A percentile compares a stretch with the other conserved stretches of the same genome.
phyloP scores from a whole-genome alignment of 2,888 invertebrate species.

The Mimas tiliae region DNA sequence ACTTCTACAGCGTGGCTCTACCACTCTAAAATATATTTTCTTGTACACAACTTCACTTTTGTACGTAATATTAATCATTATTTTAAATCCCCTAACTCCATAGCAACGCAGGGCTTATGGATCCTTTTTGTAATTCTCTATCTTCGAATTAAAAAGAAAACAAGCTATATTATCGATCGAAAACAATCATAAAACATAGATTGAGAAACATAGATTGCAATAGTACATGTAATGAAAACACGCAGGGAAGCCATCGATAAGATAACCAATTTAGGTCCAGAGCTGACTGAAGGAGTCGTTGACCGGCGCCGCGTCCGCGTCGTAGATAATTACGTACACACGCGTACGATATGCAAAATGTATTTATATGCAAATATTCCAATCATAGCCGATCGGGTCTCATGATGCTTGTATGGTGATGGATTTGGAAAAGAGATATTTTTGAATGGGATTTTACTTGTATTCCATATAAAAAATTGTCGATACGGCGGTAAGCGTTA shows the following conservation, averaged over 20 bases:
- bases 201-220: background rate
- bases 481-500: too few species aligned
- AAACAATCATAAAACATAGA: slow-evolving; percentile 15
- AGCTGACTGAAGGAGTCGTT: slow-evolving; percentile 62
- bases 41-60: too few species aligned
- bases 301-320: slow-evolving; percentile 61
- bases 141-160: too few species aligned
- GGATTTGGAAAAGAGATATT: background rate
- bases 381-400: background rate
- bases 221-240: slow-evolving; percentile 53
- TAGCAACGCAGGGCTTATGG: too few species aligned
- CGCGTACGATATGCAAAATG: slow-evolving; percentile 15
- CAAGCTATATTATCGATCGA: background rate
- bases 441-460: background rate
- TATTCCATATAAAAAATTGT: too few species aligned
- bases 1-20: too few species aligned
- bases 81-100: too few species aligned
- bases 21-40: too few species aligned
- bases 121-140: too few species aligned
- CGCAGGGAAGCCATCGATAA: slow-evolving; percentile 73
- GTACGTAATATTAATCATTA: too few species aligned
- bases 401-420: background rate
- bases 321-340: slow-evolving; percentile 22
- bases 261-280: slow-evolving; percentile 67
- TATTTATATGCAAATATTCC: slow-evolving; percentile 23